Conservation (phyloP, 2,113 vertebrate species). For the Sakesphorus luctuosus region DNA sequence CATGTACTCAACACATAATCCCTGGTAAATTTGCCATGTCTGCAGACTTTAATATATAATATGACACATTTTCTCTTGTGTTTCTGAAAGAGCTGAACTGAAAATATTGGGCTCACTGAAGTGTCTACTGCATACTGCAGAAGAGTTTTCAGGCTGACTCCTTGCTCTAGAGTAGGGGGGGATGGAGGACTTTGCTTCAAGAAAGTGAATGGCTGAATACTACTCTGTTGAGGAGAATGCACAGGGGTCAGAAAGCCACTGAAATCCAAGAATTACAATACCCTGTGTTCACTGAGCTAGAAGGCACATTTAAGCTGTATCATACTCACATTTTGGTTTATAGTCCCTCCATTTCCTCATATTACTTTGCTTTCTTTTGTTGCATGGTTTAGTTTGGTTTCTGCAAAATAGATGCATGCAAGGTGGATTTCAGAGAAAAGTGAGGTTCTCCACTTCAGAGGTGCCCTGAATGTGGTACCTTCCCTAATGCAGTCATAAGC, state of each 20-base stretch:
- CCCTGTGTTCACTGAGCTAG: neutral
- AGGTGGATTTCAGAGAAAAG: neutral
- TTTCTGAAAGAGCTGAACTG: neutral
- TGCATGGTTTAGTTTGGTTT: neutral
- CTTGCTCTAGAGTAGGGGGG: neutral
- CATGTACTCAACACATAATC: neutral
- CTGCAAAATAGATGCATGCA: neutral
- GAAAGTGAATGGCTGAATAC: neutral
- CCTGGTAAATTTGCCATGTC: rapidly evolving
- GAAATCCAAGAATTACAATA: neutral
- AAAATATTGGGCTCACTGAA: neutral
- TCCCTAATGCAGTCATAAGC: neutral
- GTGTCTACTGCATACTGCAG: rapidly evolving
- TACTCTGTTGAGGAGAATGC: neutral
- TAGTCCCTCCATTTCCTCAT: neutral
- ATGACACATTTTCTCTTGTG: neutral
- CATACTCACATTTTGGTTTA: neutral
- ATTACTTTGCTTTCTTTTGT: neutral
- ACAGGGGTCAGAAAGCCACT: neutral
- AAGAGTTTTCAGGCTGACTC: neutral
- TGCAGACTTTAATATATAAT: neutral
- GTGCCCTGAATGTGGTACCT: too few relatives aligned
- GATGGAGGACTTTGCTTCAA: neutral
- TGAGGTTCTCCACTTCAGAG: neutral
- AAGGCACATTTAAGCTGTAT: neutral